A percentile compares a stretch with the other conserved stretches of the same genome.
Conservation (phyloP, 2,888 invertebrate genomes). For the Drosophila colorata region DNA sequence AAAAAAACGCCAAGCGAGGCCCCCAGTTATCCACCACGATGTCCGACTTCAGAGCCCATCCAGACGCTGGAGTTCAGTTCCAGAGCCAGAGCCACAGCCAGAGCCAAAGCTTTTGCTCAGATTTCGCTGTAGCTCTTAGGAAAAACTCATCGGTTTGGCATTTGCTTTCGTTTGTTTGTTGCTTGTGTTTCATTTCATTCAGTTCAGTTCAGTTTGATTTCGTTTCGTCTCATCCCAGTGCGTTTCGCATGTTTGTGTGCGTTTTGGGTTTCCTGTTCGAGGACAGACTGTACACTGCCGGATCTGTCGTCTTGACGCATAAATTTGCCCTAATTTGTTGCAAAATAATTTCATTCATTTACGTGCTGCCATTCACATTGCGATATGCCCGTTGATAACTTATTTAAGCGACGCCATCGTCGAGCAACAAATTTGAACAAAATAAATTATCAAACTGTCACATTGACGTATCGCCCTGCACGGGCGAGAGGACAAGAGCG, state of each 20-base stretch:
- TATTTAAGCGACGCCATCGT: slow-evolving; percentile 74
- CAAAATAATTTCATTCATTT: slow-evolving; percentile 82
- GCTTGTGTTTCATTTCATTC: slow-evolving; percentile 30
- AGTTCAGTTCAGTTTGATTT: neutral
- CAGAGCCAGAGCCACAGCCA: slow-evolving; percentile 58
- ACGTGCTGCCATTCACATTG: slow-evolving; percentile 78
- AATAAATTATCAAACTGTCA: slow-evolving; percentile 81
- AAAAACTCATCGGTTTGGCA: slow-evolving; percentile 53
- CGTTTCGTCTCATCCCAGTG: slow-evolving; percentile 34
- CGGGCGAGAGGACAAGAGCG: no score
- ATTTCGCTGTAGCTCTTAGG: slow-evolving; percentile 58
- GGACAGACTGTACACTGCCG: neutral
- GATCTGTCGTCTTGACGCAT: slow-evolving; percentile 68
- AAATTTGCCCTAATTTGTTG: slow-evolving; percentile 82
- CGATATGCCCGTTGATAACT: slow-evolving; percentile 75
- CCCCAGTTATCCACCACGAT: slow-evolving; percentile 32
- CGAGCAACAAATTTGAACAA: slow-evolving; percentile 76
- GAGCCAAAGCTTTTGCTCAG: slow-evolving; percentile 65
- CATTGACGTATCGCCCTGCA: slow-evolving; percentile 74
- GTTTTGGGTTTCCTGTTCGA: slow-evolving; percentile 42
- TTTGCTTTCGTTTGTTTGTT: slow-evolving; percentile 54
- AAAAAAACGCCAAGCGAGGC: slow-evolving; percentile 13
- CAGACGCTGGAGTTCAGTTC: slow-evolving; percentile 36
- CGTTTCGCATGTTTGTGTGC: slow-evolving; percentile 9
- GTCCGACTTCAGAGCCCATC: slow-evolving; percentile 20